Conservation (phyloP, 2,113 vertebrate genomes). For the Pycnonotus jocosus region DNA sequence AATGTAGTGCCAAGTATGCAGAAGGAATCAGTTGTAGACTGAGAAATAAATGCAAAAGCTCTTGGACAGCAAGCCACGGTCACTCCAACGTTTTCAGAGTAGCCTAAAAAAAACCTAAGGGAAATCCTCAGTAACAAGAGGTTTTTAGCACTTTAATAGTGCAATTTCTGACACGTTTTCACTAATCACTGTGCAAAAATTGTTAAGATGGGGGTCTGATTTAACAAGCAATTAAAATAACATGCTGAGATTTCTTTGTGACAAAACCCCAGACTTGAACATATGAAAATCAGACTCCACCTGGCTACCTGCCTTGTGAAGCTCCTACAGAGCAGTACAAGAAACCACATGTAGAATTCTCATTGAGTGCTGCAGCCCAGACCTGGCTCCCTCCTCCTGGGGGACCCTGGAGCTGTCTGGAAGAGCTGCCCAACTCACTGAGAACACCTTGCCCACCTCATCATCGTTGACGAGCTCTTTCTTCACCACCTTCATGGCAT, state of each 20-base stretch:
- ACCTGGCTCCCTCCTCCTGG: background rate
- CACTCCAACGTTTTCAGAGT: background rate
- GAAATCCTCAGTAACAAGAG: background rate
- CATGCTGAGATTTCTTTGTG: background rate
- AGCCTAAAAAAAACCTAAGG: background rate
- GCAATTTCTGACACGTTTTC: background rate
- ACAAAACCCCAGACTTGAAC: background rate
- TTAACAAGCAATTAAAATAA: background rate
- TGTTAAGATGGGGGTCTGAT: background rate
- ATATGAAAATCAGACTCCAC: background rate
- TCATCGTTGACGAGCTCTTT: conserved; percentile 99
- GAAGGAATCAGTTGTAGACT: background rate
- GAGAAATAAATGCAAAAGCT: background rate
- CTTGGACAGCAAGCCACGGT: background rate
- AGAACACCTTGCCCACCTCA: conserved; percentile 76
- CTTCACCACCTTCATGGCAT: conserved; percentile 99
- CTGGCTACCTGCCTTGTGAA: background rate
- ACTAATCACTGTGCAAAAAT: background rate
- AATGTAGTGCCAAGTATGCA: background rate
- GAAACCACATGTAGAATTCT: background rate
- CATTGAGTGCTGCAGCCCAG: background rate
- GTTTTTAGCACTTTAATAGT: background rate
- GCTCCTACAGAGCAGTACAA: fast-evolving
- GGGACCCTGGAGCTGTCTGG: background rate
- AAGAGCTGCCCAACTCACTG: background rate